A percentile compares a stretch with the other conserved stretches of the same genome.
These are phyloP conservation scores for Chaetogeoica ovagalla DNA, from an alignment of 2,888 invertebrate genomes.

Conservation along the genomic window DNA sequence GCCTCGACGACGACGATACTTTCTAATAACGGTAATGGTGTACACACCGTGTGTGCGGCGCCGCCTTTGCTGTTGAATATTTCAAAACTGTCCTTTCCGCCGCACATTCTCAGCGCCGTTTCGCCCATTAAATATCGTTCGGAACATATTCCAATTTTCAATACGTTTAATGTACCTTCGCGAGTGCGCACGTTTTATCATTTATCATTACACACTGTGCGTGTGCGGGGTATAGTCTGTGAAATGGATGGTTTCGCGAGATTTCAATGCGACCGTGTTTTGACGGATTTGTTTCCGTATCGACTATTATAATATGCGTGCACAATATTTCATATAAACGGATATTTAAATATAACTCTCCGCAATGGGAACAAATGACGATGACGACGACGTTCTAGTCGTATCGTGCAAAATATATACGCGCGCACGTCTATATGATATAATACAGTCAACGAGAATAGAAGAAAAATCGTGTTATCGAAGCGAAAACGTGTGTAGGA, in stretches of 20 bases:
- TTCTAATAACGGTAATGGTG: neutral
- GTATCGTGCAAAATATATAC: no score
- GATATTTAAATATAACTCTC: neutral
- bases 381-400: neutral
- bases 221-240: neutral
- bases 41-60: no score
- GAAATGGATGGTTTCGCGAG: neutral
- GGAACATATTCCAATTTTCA: neutral
- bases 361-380: neutral
- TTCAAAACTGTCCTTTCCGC: constrained; percentile 4
- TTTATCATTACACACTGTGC: neutral
- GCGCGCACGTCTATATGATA: no score
- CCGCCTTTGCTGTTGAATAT: neutral
- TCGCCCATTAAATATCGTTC: neutral
- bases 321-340: no score
- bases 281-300: no score
- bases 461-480: neutral
- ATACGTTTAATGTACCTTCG: no score
- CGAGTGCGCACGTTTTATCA: neutral
- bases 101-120: neutral
- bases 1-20: no score
- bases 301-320: no score
- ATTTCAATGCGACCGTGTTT: neutral
- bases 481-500: no score
- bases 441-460: neutral